These are phyloP conservation scores for Notolepis coatsorum DNA, from an alignment of 2,797 vertebrate genomes.

Conservation along the genomic window DNA sequence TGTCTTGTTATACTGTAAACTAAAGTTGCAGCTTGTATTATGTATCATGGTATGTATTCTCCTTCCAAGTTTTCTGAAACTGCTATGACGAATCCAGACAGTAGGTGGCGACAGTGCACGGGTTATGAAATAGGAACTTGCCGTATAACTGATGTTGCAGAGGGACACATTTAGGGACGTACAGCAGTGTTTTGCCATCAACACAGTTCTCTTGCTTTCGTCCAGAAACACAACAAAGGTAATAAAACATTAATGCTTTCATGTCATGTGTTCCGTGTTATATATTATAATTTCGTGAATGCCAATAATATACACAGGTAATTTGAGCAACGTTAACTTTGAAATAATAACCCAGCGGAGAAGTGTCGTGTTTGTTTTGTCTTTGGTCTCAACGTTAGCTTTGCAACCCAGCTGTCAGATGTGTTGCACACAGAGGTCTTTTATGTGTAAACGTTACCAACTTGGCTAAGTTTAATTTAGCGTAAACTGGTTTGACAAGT, in stretches of 20 bases:
- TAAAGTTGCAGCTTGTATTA: background rate
- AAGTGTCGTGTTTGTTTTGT: no score
- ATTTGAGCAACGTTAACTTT: no score
- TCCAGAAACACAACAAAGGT: constrained; percentile 54
- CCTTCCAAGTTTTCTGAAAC: no score
- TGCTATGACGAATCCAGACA: background rate
- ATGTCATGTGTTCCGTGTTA: background rate
- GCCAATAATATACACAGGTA: background rate
- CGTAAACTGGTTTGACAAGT: no score
- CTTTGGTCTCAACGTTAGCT: no score
- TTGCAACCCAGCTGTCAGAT: no score
- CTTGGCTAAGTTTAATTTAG: no score
- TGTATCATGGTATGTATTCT: background rate
- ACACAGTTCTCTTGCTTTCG: no score
- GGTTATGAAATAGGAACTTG: constrained; percentile 45
- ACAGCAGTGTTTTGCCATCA: constrained; percentile 19
- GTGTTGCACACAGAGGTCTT: no score
- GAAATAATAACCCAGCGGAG: no score
- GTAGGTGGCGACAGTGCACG: constrained; percentile 22
- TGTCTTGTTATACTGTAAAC: background rate
- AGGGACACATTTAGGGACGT: constrained; percentile 28
- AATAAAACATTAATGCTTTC: constrained; percentile 9
- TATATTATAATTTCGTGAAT: background rate
- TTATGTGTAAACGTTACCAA: no score
- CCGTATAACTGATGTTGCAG: constrained; percentile 4